These are phyloP conservation scores for Microcebus ravelobensis DNA, from an alignment of 2,113 vertebrate species.

Conservation along the genomic window DNA sequence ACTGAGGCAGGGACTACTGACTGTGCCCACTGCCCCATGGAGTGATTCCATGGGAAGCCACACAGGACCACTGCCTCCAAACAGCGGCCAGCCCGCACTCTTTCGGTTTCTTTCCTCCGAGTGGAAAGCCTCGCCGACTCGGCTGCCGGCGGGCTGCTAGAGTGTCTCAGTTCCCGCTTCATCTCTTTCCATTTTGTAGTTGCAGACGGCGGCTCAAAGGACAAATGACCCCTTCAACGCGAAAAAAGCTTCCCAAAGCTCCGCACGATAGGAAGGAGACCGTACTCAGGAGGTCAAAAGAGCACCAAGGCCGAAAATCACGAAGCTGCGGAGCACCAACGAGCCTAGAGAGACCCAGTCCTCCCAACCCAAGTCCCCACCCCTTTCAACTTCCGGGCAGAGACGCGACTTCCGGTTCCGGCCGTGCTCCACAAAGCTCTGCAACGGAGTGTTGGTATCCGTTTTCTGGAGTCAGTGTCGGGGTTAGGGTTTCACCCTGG, in stretches of 20 bases:
- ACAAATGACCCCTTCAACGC: background rate
- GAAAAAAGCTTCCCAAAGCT: background rate
- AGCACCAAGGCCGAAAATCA: background rate
- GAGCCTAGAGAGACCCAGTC: conserved; percentile 3
- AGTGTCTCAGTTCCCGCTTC: background rate
- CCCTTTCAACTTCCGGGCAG: background rate
- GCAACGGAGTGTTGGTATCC: rapidly evolving
- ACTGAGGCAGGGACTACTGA: background rate
- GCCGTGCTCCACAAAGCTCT: background rate
- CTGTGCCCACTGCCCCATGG: background rate
- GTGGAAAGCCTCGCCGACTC: conserved; percentile 4
- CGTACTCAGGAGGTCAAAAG: rapidly evolving
- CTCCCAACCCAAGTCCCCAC: rapidly evolving
- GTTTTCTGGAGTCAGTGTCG: rapidly evolving
- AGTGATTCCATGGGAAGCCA: background rate
- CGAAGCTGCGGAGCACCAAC: rapidly evolving
- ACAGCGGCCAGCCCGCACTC: background rate
- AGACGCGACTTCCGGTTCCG: conserved; percentile 63
- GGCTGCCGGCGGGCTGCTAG: background rate
- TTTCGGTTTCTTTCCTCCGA: background rate
- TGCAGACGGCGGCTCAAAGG: background rate
- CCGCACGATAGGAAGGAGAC: rapidly evolving
- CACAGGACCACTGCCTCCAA: background rate
- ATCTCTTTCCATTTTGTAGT: background rate
- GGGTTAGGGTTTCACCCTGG: rapidly evolving